These are phyloP conservation scores for Rotaria macrura DNA, from an alignment of 2,888 invertebrate species.

Conservation along the genomic window DNA sequence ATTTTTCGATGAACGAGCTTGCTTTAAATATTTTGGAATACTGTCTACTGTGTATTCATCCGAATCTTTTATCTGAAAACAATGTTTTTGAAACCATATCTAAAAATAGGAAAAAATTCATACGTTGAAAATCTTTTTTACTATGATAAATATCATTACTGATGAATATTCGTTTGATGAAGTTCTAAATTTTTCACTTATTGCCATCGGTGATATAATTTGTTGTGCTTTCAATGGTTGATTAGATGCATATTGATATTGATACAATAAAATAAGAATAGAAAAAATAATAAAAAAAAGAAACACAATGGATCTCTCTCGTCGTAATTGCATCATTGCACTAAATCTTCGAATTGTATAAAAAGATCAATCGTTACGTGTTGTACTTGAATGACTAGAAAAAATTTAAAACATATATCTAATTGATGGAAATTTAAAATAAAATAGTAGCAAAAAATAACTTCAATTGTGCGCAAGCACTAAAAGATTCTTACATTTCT, in stretches of 20 bases:
- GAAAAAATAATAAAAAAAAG: not conserved
- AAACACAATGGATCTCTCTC: not conserved
- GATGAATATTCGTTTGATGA: not conserved
- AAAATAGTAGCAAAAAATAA: too few relatives aligned
- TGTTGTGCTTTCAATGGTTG: not conserved
- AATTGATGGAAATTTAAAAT: too few relatives aligned
- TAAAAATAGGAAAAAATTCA: not conserved
- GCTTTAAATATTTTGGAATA: not conserved
- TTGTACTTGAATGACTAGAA: not conserved
- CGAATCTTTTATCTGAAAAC: not conserved
- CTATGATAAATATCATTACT: not conserved
- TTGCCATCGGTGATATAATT: not conserved
- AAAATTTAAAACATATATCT: too few relatives aligned
- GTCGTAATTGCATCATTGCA: not conserved
- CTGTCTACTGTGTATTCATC: not conserved
- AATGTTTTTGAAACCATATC: not conserved
- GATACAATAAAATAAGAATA: not conserved
- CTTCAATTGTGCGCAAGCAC: too few relatives aligned
- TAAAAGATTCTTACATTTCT: too few relatives aligned
- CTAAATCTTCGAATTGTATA: not conserved
- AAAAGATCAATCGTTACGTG: not conserved
- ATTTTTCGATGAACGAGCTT: not conserved
- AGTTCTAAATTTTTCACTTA: not conserved
- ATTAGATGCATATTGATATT: not conserved
- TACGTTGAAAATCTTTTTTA: not conserved